Evolutionary conservation across 2,113 vertebrate species (phyloP).

Genomic region (Carettochelys insculpta): DNA sequence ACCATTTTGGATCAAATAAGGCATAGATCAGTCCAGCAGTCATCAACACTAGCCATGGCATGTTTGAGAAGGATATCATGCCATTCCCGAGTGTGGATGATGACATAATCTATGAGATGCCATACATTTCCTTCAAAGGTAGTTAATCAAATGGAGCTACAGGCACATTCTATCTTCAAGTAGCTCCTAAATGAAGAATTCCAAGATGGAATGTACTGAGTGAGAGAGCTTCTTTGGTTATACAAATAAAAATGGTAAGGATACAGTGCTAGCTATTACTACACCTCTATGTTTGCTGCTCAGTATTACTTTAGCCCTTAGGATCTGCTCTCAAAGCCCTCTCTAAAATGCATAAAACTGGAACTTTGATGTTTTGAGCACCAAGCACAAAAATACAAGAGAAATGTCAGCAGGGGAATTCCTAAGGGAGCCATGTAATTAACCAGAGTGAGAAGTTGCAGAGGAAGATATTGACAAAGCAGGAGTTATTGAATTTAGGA

Average conservation of each 20-base stretch:
- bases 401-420: background rate
- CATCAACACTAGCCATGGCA: no score
- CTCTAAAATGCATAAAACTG: constrained; percentile 31
- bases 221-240: background rate
- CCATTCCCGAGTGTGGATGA: no score
- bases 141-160: background rate
- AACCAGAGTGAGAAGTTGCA: constrained; percentile 12
- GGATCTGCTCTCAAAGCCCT: background rate
- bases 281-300: background rate
- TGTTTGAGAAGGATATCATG: no score
- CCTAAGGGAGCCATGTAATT: background rate
- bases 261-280: background rate
- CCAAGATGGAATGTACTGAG: background rate
- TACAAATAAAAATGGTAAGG: background rate
- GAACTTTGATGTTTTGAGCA: background rate
- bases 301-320: background rate
- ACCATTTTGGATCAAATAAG: no score
- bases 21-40: no score
- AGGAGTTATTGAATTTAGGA: constrained; percentile 34
- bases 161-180: background rate
- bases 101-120: no score
- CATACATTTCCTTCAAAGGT: background rate
- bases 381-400: background rate
- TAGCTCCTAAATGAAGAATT: background rate
- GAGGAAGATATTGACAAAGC: constrained; percentile 19